These are phyloP conservation scores for Cheilinus undulatus DNA, from an alignment of 2,113 vertebrate genomes.

Conservation along the genomic window DNA sequence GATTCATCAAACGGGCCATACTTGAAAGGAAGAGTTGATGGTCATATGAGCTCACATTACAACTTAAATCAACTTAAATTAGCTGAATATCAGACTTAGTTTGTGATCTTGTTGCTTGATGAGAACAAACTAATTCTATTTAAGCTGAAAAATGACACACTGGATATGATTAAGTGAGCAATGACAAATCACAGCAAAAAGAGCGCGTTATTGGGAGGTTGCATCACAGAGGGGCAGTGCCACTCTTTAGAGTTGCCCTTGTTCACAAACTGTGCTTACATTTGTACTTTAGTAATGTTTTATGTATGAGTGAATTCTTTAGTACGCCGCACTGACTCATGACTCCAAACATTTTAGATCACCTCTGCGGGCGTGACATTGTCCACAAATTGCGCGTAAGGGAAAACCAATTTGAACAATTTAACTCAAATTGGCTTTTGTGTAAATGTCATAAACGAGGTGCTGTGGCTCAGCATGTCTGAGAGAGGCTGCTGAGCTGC, in stretches of 20 bases:
- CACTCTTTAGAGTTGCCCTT: conserved; percentile 30
- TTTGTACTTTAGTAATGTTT: conserved; percentile 2
- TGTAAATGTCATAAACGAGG: background rate
- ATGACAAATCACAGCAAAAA: conserved; percentile 26
- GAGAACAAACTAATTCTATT: background rate
- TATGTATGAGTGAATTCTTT: background rate
- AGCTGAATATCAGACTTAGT: background rate
- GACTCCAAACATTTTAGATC: conserved; percentile 22
- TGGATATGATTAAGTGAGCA: background rate
- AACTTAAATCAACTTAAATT: background rate
- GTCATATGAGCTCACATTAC: conserved; percentile 6
- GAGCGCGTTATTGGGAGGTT: background rate
- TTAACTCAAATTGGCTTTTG: background rate
- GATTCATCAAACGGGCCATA: conserved; percentile 37
- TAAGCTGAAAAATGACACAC: background rate
- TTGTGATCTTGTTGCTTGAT: background rate
- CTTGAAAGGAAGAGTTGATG: conserved; percentile 31
- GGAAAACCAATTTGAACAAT: background rate
- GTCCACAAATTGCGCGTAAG: conserved; percentile 16
- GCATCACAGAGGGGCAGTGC: background rate
- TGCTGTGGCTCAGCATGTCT: conserved; percentile 37
- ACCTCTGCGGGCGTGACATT: background rate
- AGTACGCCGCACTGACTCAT: background rate
- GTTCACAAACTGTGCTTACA: background rate
- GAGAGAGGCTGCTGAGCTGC: conserved; percentile 56